A percentile compares a stretch with the other conserved stretches of the same genome.
phyloP scores from a whole-genome alignment of 2,888 invertebrate genomes.

The Apodemia zela region DNA sequence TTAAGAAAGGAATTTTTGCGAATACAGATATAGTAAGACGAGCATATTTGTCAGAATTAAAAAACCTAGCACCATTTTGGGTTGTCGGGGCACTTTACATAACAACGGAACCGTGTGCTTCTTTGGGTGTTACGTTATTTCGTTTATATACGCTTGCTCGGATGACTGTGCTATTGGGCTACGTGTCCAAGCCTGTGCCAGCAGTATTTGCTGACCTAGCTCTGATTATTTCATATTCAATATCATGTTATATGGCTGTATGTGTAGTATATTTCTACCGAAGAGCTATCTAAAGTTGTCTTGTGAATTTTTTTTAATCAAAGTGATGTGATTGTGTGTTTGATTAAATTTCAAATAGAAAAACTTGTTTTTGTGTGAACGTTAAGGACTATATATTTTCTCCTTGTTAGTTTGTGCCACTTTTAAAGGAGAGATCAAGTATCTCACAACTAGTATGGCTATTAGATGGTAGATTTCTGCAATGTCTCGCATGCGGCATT shows the following conservation, averaged over 20 bases:
- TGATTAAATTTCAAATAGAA: too few species aligned
- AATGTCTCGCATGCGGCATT: too few species aligned
- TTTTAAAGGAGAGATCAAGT: too few species aligned
- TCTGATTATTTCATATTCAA: conserved; percentile 45
- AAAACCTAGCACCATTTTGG: conserved; percentile 56
- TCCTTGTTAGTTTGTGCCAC: too few species aligned
- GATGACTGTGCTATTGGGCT: conserved; percentile 44
- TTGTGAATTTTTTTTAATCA: too few species aligned
- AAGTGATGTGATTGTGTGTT: too few species aligned
- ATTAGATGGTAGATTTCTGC: too few species aligned
- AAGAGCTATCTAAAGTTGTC: conserved; percentile 32
- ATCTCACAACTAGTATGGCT: too few species aligned
- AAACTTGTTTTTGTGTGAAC: too few species aligned
- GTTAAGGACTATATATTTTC: too few species aligned
- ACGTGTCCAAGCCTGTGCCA: conserved; percentile 41
- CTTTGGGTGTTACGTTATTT: conserved; percentile 41
- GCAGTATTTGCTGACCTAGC: conserved; percentile 46
- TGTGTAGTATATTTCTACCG: conserved; percentile 45
- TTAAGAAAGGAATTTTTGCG: conserved; percentile 44
- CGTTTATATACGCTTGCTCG: conserved; percentile 42
- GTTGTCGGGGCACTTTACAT: conserved; percentile 49
- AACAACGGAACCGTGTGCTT: conserved; percentile 39
- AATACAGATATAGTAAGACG: conserved; percentile 44
- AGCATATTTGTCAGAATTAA: conserved; percentile 53
- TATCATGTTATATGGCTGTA: conserved; percentile 50